A percentile compares a stretch with the other conserved stretches of the same genome.
These are phyloP conservation scores for Mactromeris polynyma DNA, from an alignment of 2,888 invertebrate species.

Conservation along the genomic window DNA sequence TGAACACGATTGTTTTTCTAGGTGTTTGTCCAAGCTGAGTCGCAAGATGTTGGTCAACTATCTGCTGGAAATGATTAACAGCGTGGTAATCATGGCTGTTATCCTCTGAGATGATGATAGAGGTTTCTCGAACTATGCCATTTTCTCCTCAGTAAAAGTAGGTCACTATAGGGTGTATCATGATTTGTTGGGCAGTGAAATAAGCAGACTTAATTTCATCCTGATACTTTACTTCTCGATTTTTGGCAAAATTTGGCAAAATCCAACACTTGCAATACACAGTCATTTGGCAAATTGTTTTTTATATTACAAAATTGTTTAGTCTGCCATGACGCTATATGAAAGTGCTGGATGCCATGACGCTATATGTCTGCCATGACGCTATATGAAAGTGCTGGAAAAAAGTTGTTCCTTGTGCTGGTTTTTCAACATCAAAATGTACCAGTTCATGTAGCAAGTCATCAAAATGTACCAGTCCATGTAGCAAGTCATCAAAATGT, in stretches of 20 bases:
- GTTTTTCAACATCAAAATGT: no score
- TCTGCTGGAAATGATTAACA: conserved; percentile 50
- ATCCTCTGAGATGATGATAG: conserved; percentile 65
- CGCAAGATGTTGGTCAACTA: conserved; percentile 21
- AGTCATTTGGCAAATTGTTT: conserved; percentile 48
- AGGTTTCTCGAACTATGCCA: conserved; percentile 35
- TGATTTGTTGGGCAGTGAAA: conserved; percentile 55
- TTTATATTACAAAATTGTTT: conserved; percentile 56
- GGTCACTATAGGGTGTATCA: conserved; percentile 67
- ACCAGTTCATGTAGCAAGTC: no score
- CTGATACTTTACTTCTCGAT: conserved; percentile 56
- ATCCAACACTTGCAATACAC: conserved; percentile 88
- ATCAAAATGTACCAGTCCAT: no score
- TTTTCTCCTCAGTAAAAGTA: conserved; percentile 39
- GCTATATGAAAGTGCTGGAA: conserved; percentile 50
- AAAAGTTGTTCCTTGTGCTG: conserved; percentile 56
- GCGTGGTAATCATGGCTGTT: conserved; percentile 62
- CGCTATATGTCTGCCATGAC: no score
- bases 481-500: no score
- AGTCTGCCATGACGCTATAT: conserved; percentile 62
- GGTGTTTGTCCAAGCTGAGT: background rate
- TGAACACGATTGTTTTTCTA: conserved; percentile 43
- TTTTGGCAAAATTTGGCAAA: conserved; percentile 89
- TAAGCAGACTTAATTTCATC: conserved; percentile 60
- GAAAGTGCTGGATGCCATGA: no score